phyloP scores from a whole-genome alignment of 2,888 invertebrate genomes.

The Anthrax anthrax region DNA sequence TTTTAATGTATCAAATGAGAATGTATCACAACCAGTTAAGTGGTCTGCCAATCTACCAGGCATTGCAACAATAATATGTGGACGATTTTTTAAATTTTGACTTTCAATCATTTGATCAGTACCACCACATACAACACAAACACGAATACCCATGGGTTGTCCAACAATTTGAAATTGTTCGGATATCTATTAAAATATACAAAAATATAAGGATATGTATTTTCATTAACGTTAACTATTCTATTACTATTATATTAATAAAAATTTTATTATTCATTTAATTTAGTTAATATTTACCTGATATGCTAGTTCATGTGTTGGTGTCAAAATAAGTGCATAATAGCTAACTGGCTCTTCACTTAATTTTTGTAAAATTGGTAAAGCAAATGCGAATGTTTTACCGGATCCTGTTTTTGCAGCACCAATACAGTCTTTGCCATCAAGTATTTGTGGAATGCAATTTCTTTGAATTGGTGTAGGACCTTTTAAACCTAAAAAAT shows the following conservation, averaged over 20 bases:
- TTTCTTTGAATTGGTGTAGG: conserved; percentile 73
- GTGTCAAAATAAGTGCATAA: conserved; percentile 86
- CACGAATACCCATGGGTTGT: conserved; percentile 68
- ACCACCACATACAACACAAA: conserved; percentile 86
- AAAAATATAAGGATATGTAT: background rate
- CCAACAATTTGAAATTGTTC: conserved; percentile 92
- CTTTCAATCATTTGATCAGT: conserved; percentile 86
- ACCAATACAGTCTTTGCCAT: conserved; percentile 80
- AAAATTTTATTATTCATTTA: too few relatives aligned
- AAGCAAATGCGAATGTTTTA: conserved; percentile 93
- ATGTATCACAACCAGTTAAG: conserved; percentile 72
- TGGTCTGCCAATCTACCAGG: conserved; percentile 93
- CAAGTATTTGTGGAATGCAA: conserved; percentile 63
- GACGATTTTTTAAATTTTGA: conserved; percentile 62
- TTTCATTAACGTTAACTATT: background rate
- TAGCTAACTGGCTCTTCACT: conserved; percentile 93
- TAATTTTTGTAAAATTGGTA: conserved; percentile 82
- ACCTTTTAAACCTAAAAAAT: conserved; percentile 48
- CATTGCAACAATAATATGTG: conserved; percentile 92
- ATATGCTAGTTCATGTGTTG: conserved; percentile 83
- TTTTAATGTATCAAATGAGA: conserved; percentile 61
- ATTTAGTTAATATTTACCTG: conserved; percentile 34
- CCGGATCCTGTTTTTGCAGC: conserved; percentile 97
- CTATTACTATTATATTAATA: too few relatives aligned
- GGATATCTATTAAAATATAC: conserved; percentile 50